Percentiles rank a stretch among this genome's conserved stretches.
Conservation (phyloP, 2,113 vertebrate genomes). For the Amphilophus citrinellus region DNA sequence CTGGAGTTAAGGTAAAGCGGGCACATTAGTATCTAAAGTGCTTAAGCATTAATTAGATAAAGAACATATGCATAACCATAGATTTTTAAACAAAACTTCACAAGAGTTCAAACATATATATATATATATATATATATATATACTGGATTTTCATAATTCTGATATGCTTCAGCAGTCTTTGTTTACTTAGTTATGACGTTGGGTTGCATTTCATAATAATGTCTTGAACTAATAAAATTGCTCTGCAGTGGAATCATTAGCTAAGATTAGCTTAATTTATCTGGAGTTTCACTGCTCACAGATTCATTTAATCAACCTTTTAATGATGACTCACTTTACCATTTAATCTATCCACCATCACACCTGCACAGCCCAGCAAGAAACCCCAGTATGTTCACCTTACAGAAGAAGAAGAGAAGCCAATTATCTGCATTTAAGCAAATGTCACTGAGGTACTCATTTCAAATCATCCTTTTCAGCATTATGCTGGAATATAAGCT, state of each 20-base stretch:
- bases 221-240: not conserved
- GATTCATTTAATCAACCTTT: not conserved
- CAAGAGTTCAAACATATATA: not conserved
- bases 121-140: not conserved
- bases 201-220: not conserved
- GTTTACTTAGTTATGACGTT: not conserved
- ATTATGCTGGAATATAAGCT: not conserved
- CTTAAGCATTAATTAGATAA: not conserved
- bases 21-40: not conserved
- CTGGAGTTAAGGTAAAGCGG: not conserved
- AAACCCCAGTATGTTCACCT: not conserved
- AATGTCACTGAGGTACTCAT: constrained; percentile 3
- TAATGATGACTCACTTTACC: not conserved
- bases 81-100: not conserved
- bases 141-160: not conserved
- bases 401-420: not conserved
- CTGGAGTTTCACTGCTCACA: not conserved
- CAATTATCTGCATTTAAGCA: constrained; percentile 14
- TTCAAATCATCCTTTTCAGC: constrained; percentile 5
- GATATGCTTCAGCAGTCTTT: not conserved
- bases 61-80: not conserved
- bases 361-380: not conserved
- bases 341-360: not conserved
- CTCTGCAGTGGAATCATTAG: rapidly evolving
- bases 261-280: not conserved